Evolutionary conservation across 2,113 vertebrate species (phyloP).

Genomic region (Pteropus alecto): DNA sequence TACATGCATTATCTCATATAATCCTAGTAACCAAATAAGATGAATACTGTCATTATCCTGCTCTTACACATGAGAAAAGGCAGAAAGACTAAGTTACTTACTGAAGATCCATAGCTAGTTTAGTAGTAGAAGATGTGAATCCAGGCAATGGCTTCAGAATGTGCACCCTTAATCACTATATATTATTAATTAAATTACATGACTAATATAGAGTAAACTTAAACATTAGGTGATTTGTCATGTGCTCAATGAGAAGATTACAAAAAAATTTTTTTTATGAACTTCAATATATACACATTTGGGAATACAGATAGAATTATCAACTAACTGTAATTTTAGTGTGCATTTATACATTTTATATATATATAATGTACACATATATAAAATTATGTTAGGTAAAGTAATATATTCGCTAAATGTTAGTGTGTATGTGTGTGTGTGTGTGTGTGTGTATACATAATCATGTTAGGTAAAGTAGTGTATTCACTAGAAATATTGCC

Average conservation of each 20-base stretch:
- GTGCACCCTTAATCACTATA: neutral
- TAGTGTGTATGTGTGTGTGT: neutral
- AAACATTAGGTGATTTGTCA: neutral
- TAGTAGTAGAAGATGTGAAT: neutral
- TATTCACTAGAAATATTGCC: neutral
- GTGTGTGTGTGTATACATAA: neutral
- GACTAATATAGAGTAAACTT: neutral
- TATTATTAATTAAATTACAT: neutral
- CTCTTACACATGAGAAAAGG: neutral
- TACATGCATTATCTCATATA: neutral
- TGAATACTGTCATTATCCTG: neutral
- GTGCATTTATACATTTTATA: neutral
- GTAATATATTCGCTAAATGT: neutral
- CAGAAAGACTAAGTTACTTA: neutral
- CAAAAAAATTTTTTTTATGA: neutral
- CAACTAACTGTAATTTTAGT: constrained; percentile 13
- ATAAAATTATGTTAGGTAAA: neutral
- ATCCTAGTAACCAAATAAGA: neutral
- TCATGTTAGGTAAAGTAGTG: neutral
- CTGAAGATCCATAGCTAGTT: neutral
- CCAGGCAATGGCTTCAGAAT: neutral
- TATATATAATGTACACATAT: neutral
- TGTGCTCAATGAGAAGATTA: neutral
- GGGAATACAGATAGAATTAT: neutral
- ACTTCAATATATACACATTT: neutral